Evolutionary conservation across 1,140 invertebrate genomes (phyloP).

Genomic region (Maniola jurtina): DNA sequence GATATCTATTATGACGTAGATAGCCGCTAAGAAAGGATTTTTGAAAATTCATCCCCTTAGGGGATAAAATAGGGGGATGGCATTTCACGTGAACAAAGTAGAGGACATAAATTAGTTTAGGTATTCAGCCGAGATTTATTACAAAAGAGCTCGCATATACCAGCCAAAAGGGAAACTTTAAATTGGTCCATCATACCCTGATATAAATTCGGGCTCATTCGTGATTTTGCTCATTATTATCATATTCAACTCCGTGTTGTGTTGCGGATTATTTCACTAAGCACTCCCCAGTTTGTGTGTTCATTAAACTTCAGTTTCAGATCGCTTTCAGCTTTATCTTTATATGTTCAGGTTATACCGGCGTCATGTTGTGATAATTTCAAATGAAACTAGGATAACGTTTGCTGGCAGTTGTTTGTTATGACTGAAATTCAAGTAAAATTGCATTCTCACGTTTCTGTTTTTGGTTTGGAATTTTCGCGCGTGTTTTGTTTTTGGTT

Average conservation of each 20-base stretch:
- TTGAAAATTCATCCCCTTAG: no score
- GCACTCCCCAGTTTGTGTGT: constrained; percentile 11
- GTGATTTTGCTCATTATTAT: constrained; percentile 3
- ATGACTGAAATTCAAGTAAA: constrained; percentile 4
- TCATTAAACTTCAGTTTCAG: constrained; percentile 17
- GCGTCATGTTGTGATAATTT: constrained; percentile 20
- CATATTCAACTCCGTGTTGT: constrained; percentile 6
- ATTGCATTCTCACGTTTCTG: constrained; percentile 13
- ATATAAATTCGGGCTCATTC: constrained; percentile 6
- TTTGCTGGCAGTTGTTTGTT: constrained; percentile 11
- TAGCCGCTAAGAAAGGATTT: no score
- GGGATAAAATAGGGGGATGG: no score
- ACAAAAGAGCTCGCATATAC: no score
- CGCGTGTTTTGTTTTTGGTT: neutral
- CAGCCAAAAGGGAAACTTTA: constrained; percentile 36
- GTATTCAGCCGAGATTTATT: constrained; percentile 3
- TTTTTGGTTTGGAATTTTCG: constrained; percentile 3
- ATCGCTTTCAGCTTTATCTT: constrained; percentile 22
- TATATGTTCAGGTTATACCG: constrained; percentile 20
- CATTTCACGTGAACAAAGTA: constrained; percentile 5
- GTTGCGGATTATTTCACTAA: constrained; percentile 15
- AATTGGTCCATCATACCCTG: constrained; percentile 36
- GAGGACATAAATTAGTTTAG: neutral
- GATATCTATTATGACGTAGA: no score
- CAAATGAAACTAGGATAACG: constrained; percentile 7